These are phyloP conservation scores for Momotus momota DNA, from an alignment of 2,797 vertebrate species.

Conservation along the genomic window DNA sequence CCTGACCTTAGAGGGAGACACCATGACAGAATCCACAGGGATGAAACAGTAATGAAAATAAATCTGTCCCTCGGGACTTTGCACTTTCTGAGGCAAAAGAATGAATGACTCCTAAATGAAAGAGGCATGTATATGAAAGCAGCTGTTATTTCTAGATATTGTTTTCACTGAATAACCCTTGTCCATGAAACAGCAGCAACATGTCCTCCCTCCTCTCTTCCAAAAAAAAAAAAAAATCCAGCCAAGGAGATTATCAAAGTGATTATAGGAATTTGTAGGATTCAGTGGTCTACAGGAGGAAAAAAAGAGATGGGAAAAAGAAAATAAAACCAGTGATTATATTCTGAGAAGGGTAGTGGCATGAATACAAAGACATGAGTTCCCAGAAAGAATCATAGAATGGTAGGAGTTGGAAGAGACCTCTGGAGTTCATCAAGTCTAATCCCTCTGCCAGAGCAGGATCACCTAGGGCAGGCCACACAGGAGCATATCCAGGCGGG, in stretches of 20 bases:
- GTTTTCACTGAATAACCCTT: neutral
- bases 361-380: neutral
- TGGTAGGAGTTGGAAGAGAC: too few relatives aligned
- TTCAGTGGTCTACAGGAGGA: rapidly evolving
- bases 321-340: neutral
- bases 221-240: neutral
- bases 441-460: too few relatives aligned
- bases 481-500: too few relatives aligned
- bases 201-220: rapidly evolving
- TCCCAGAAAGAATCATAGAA: neutral
- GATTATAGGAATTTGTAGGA: neutral
- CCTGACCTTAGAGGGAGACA: neutral
- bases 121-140: neutral
- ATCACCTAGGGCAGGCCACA: too few relatives aligned
- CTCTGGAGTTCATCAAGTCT: too few relatives aligned
- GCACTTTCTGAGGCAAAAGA: neutral
- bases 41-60: neutral
- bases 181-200: neutral
- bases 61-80: neutral
- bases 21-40: neutral
- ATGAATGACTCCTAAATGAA: neutral
- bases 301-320: neutral
- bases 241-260: neutral
- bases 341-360: neutral
- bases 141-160: neutral